Evolutionary conservation across 1,140 invertebrate genomes (phyloP), one percentile per base, ranked within the genome.

Genomic region (Camponotus floridanus): DNA sequence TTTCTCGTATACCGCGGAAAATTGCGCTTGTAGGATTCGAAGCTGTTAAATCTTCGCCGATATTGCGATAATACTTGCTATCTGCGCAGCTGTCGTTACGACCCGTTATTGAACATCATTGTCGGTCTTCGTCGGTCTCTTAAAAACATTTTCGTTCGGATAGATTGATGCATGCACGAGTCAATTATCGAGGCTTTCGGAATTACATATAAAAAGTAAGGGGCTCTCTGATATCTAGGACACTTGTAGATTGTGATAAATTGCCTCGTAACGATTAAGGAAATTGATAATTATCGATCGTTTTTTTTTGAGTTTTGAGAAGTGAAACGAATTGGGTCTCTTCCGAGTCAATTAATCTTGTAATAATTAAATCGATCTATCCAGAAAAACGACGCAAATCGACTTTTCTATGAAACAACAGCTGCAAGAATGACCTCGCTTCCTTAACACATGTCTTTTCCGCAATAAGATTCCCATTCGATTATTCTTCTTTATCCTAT

Each of bases 151-250:
- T 33, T 73, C 39, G 18, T n/a, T 33, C 48, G 48, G 65, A 70
- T 31, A 51, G 76, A 39, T 79, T 39, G 76, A 68, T 42, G 31
- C 33, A 70, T 36, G 78, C 48, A 39, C n/a, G 78, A 80, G 64
- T 83, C 61, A 73, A 73, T 83, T 83, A 57, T 80, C 31, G 33
- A 36, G 39, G 3, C 48, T 13, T 51, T 55, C 48, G 74, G 26
- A 48, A 76, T 74, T 57, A 51, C 18, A 55, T 76, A 76, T 76
- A 76, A 76, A n/a, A 83, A 76, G 39, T 76, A 74, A 42, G n/a
- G 26, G 26, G 33, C 26, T 4, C 48, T 51, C 13, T 5, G 21
- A 57, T 80, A 68, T 80, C 64, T 80, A 80, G 76, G 64, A 57
- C 76, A 57, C 48, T 59, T 80, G 48, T 68, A 80, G 42, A 57